Conservation (phyloP, 2,113 vertebrate species). For the Procavia capensis region DNA sequence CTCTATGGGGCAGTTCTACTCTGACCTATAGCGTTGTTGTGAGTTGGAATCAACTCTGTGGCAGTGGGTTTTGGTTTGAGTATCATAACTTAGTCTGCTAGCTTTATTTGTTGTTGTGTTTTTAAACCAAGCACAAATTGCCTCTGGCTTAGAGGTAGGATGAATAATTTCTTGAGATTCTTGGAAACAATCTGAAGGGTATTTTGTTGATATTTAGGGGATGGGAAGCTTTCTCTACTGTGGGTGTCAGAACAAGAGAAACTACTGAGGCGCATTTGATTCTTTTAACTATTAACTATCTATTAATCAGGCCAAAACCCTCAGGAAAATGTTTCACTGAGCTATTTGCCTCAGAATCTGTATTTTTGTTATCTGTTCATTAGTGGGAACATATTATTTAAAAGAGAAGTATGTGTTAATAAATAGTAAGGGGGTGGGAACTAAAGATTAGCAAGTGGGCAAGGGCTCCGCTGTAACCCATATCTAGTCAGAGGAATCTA, state of each 20-base stretch:
- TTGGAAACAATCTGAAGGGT: neutral
- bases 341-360: constrained; percentile 53
- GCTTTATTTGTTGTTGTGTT: neutral
- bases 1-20: too few species aligned
- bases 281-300: neutral
- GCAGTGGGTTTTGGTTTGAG: too few species aligned
- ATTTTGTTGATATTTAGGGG: neutral
- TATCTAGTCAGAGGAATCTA: neutral
- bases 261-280: neutral
- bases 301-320: constrained; percentile 57
- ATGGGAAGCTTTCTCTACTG: neutral
- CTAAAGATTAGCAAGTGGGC: neutral
- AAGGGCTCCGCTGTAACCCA: neutral
- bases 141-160: neutral
- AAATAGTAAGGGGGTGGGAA: neutral
- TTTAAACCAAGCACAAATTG: neutral
- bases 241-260: neutral
- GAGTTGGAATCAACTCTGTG: too few species aligned
- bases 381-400: constrained; percentile 52
- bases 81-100: neutral
- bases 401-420: neutral
- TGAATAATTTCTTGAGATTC: neutral
- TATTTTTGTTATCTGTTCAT: constrained; percentile 53
- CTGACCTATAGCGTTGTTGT: too few species aligned
- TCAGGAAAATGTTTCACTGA: constrained; percentile 52